phyloP scores from a whole-genome alignment of 2,113 vertebrate genomes.

The Zosterops japonicus region DNA sequence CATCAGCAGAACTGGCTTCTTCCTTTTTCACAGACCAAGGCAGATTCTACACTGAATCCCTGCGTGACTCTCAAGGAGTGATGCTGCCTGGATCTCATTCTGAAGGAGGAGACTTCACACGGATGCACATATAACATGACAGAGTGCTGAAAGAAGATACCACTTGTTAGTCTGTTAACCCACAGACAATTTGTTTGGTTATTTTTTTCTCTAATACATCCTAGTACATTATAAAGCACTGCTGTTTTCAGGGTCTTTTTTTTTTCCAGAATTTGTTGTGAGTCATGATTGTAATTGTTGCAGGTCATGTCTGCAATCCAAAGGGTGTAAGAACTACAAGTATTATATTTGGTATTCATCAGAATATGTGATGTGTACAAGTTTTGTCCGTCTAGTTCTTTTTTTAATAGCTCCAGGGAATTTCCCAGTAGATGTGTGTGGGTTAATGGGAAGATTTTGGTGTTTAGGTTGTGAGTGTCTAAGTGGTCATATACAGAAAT shows the following conservation, averaged over 20 bases:
- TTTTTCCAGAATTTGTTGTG: not conserved
- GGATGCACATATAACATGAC: not conserved
- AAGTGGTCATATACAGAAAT: not conserved
- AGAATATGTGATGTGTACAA: not conserved
- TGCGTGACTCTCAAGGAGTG: not conserved
- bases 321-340: not conserved
- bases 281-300: not conserved
- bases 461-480: not conserved
- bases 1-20: not conserved
- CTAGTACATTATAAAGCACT: not conserved
- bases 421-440: not conserved
- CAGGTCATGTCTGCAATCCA: not conserved
- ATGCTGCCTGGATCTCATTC: not conserved
- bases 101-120: not conserved
- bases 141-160: not conserved
- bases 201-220: not conserved
- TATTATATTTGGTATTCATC: not conserved
- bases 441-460: not conserved
- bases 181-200: not conserved
- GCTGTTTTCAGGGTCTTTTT: not conserved
- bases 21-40: not conserved
- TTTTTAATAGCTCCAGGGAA: not conserved
- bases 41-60: not conserved
- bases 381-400: not conserved
- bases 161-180: not conserved